Conservation (phyloP, 2,888 invertebrate genomes). For the Ceraclea dissimilis region DNA sequence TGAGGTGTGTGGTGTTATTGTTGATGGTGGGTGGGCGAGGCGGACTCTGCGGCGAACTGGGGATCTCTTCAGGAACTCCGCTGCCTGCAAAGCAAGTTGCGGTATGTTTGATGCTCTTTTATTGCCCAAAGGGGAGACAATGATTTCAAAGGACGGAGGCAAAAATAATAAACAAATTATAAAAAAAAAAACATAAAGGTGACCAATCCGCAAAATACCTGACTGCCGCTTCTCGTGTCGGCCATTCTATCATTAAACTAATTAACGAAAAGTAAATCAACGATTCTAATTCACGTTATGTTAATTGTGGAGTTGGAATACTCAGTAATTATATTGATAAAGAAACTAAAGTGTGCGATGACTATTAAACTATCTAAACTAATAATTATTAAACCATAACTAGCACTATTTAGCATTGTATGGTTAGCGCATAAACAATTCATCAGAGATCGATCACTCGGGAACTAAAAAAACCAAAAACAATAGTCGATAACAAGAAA, state of each 20-base stretch:
- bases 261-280: no score
- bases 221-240: constrained; percentile 16
- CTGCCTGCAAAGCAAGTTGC: constrained; percentile 40
- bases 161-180: constrained; percentile 13
- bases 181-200: constrained; percentile 16
- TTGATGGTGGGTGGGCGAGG: constrained; percentile 44
- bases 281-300: no score
- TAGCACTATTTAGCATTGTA: no score
- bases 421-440: no score
- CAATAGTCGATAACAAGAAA: no score
- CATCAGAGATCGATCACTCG: no score
- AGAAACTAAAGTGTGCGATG: no score
- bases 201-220: constrained; percentile 20
- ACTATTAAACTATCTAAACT: no score
- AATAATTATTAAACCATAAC: no score
- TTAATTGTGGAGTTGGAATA: no score
- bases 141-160: constrained; percentile 5
- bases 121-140: not conserved
- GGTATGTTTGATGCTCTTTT: not conserved
- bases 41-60: constrained; percentile 35
- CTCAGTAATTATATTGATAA: no score
- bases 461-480: no score
- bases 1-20: constrained; percentile 51
- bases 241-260: constrained; percentile 2
- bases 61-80: constrained; percentile 29